phyloP scores from a whole-genome alignment of 1,140 invertebrate species.

The Gryllus bimaculatus region DNA sequence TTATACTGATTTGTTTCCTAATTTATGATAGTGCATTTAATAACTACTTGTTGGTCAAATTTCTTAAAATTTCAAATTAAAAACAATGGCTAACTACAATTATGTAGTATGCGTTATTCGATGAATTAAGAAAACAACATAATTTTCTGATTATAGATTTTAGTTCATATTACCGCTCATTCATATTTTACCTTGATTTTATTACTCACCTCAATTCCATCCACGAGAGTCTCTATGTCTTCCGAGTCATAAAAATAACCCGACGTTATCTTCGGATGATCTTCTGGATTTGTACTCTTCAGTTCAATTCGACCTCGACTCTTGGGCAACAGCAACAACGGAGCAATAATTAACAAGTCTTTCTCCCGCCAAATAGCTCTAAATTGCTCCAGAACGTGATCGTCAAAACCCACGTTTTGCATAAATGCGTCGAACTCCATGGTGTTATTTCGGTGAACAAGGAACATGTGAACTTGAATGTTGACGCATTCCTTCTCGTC shows the following conservation, averaged over 20 bases:
- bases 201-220: constrained; percentile 42
- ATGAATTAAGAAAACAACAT: too few species aligned
- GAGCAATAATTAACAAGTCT: constrained; percentile 21
- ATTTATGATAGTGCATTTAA: too few species aligned
- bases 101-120: too few species aligned
- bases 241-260: constrained; percentile 70
- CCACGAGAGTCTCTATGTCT: constrained; percentile 61
- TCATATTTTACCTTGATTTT: too few species aligned
- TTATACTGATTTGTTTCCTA: too few species aligned
- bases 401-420: background rate
- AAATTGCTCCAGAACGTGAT: background rate
- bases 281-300: constrained; percentile 59
- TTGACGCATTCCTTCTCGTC: background rate
- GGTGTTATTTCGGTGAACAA: background rate
- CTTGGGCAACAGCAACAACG: constrained; percentile 33
- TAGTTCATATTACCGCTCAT: too few species aligned
- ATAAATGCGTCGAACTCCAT: background rate
- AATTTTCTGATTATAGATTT: too few species aligned
- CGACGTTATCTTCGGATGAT: constrained; percentile 70
- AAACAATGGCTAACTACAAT: too few species aligned
- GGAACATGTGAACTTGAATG: background rate
- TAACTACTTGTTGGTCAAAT: too few species aligned
- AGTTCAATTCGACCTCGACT: constrained; percentile 46
- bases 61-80: too few species aligned
- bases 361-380: background rate